These are phyloP conservation scores for Yponomeuta cagnagella DNA, from an alignment of 2,888 invertebrate genomes.

Conservation along the genomic window DNA sequence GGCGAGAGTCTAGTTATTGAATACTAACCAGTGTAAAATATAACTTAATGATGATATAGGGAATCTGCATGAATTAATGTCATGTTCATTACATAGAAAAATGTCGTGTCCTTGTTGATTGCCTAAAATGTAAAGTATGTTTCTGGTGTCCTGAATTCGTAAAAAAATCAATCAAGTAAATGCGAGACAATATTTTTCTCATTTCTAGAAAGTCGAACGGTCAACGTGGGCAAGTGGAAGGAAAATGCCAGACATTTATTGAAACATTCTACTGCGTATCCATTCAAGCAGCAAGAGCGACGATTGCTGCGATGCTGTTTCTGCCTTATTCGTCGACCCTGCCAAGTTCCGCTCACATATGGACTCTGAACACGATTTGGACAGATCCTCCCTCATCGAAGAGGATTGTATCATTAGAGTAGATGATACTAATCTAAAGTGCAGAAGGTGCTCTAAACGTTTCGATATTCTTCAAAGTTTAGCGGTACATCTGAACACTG, in stretches of 20 bases:
- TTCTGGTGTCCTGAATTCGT: background rate
- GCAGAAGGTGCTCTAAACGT: background rate
- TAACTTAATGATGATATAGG: too few species aligned
- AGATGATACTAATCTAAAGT: constrained; percentile 12
- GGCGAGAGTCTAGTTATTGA: too few species aligned
- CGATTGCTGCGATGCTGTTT: constrained; percentile 9
- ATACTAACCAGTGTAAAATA: too few species aligned
- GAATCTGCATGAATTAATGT: too few species aligned
- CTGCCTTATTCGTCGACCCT: constrained; percentile 12
- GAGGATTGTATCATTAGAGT: background rate
- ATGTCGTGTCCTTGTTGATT: too few species aligned
- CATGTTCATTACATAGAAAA: too few species aligned
- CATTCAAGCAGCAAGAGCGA: constrained; percentile 11
- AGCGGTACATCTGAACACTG: constrained; percentile 14
- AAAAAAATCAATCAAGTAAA: background rate
- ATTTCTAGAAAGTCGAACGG: constrained; percentile 4
- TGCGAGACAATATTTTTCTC: constrained; percentile 11
- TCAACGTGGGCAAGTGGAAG: background rate
- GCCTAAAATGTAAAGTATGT: background rate
- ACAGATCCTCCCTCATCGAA: background rate
- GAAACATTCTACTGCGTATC: constrained; percentile 13
- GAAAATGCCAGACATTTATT: constrained; percentile 8
- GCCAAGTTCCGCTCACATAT: constrained; percentile 2
- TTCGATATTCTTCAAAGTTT: constrained; percentile 14
- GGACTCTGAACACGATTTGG: background rate